Conservation (phyloP, 2,888 invertebrate species). For the Lasiommata megera region DNA sequence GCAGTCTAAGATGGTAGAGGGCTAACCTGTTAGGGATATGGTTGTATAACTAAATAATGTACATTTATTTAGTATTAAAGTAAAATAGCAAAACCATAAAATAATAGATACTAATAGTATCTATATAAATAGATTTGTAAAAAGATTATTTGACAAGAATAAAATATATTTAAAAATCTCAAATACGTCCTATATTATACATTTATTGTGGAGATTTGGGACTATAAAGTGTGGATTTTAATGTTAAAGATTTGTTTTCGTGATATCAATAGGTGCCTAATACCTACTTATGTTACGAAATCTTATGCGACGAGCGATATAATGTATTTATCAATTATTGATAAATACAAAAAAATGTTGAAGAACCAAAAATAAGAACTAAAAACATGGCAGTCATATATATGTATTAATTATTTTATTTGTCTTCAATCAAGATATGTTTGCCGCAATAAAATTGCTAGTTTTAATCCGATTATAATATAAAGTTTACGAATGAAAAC, state of each 20-base stretch:
- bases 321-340: conserved; percentile 10
- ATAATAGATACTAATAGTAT: background rate
- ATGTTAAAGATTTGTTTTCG: conserved; percentile 5
- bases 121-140: background rate
- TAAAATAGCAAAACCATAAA: background rate
- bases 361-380: background rate
- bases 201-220: conserved; percentile 1
- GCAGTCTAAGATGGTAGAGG: too few relatives aligned
- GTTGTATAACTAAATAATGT: too few relatives aligned
- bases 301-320: background rate
- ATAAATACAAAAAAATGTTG: background rate
- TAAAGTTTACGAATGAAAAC: conserved; percentile 34
- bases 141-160: background rate
- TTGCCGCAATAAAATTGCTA: conserved; percentile 54
- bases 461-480: conserved; percentile 47
- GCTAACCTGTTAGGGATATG: too few relatives aligned
- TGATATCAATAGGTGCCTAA: background rate
- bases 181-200: too few relatives aligned
- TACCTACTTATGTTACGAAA: conserved; percentile 5
- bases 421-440: conserved; percentile 63
- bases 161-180: background rate
- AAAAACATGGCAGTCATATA: conserved; percentile 16
- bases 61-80: background rate
- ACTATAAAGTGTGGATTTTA: conserved; percentile 5
- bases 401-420: conserved; percentile 34